Base-by-base conservation (phyloP, 2,888 invertebrate species). In the Mesorhabditis spiculigera region DNA sequence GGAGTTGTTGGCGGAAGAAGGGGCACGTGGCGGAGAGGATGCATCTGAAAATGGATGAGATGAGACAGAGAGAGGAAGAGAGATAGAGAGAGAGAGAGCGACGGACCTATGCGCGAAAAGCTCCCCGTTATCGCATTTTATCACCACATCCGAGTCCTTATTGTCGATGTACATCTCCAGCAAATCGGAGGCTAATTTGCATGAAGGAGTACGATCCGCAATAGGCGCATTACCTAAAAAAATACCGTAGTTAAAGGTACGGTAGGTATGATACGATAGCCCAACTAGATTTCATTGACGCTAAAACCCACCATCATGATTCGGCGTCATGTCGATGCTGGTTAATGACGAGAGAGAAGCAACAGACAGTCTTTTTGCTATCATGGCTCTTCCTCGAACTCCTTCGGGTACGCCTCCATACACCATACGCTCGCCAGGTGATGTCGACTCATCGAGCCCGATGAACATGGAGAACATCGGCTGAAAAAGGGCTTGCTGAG, bases 151-250 rank as follows among this genome's bases (percentile, higher is more conserved):
- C 0, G 94, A 91, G 76, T 93, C 93, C 69, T 93, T 92, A 88
- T 93, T 93, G 84, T 93, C 93, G 73, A 93, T 87, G 86, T 94
- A 94, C 94, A 95, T 94, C 76, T 93, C 90, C 44, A 94, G 88
- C 68, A 95, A 88, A 87, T 94, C 94, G 84, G 93, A 92, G 0
- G 94, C 94, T 8, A 94, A 88, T 63, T 92, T 89, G 8, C 90
- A 87, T 89, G 87, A 86, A 85, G 90, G 78, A n/a, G 71, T 71
- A 28, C 72, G 58, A 67, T 81, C 81, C n/a, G 44, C 65, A n/a
- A 68, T 13, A 6, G 73, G 75, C 42, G 70, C 66, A n/a, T 68
- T 61, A 41, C 70, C 76, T 72, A 63, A 45, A 66, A n/a, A 28
- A 28, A 28, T 28, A 28, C 28, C 28, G 28, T 28, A n/a, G 41